Conservation (phyloP, 1,140 invertebrate species). For the Condylostylus longicornis region DNA sequence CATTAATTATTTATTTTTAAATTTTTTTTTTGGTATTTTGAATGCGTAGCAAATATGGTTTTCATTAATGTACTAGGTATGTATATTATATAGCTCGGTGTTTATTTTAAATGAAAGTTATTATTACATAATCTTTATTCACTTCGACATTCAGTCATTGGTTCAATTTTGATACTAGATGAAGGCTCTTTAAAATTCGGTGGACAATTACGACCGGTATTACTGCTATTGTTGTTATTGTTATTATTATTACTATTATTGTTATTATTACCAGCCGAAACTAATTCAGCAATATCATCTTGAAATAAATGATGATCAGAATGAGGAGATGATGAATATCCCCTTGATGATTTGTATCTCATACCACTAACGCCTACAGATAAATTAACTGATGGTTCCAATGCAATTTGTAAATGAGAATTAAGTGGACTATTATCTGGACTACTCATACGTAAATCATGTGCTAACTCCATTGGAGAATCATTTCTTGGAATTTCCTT, state of each 20-base stretch:
- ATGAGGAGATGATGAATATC: conserved; percentile 41
- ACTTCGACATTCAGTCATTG: conserved; percentile 35
- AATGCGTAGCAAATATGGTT: no score
- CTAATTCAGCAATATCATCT: conserved; percentile 36
- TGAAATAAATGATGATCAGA: conserved; percentile 47
- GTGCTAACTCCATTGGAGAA: conserved; percentile 34
- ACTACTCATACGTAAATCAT: conserved; percentile 37
- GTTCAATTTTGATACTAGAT: conserved; percentile 35
- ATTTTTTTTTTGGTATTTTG: no score
- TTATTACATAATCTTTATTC: conserved; percentile 13
- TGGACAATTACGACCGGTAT: neutral
- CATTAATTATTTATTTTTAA: no score
- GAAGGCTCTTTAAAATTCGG: conserved; percentile 3
- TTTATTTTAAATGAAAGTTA: no score
- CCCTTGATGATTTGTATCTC: conserved; percentile 45
- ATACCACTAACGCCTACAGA: conserved; percentile 47
- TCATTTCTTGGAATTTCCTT: neutral
- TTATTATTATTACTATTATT: neutral
- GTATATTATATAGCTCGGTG: no score
- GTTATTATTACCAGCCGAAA: conserved; percentile 4
- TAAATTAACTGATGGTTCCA: conserved; percentile 38
- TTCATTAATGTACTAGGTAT: no score
- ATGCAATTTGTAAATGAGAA: conserved; percentile 34
- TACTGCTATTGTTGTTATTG: conserved; percentile 2
- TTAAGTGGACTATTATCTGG: conserved; percentile 38